Evolutionary conservation across 2,888 invertebrate genomes (phyloP), one percentile per base, ranked within the genome.

Genomic region (Sphaerophoria taeniata): DNA sequence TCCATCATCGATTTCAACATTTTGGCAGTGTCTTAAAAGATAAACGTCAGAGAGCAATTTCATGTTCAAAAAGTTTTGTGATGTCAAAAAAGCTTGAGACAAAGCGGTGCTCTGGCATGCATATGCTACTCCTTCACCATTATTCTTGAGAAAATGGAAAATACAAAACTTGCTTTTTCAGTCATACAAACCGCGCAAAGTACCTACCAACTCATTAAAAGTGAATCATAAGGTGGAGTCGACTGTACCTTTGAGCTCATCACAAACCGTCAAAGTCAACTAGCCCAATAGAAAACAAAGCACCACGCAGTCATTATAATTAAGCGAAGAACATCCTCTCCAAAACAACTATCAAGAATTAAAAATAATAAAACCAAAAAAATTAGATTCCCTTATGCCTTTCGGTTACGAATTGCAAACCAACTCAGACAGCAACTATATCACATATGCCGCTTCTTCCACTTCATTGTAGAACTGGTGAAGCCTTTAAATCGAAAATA

Each of bases 241-340:
- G 9, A 43, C 43, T 43, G 9, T 43, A 43, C 43, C 11, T 47
- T 49, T 1, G 49, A 49, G 2, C 14, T n/a, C 55, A 61, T 69
- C 56, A 76, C 51, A 67, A 70, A 76, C 58, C 81, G 72, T 81
- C 84, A 80, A 69, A 11, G 9, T 9, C 75, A 75, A 75, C 81
- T 67, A 76, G 76, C 69, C 67, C 55, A 63, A 85, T 72, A 55
- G 45, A 74, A 69, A 63, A 73, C 63, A 36, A 24, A 76, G 72
- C 81, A 81, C 76, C 80, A 67, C 63, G 76, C 85, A 85, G 81
- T 73, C 85, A 76, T 85, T 85, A 85, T 76, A 85, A 81, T 81
- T 85, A 81, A 85, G 81, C 67, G 53, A 69, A 76, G 72, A 81
- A 81, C 81, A 81, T 85, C 75, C 76, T 81, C 63, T 24, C 24